These are phyloP conservation scores for Phallusia fumigata DNA, from an alignment of 23 tunicate genomes.

Conservation along the genomic window DNA sequence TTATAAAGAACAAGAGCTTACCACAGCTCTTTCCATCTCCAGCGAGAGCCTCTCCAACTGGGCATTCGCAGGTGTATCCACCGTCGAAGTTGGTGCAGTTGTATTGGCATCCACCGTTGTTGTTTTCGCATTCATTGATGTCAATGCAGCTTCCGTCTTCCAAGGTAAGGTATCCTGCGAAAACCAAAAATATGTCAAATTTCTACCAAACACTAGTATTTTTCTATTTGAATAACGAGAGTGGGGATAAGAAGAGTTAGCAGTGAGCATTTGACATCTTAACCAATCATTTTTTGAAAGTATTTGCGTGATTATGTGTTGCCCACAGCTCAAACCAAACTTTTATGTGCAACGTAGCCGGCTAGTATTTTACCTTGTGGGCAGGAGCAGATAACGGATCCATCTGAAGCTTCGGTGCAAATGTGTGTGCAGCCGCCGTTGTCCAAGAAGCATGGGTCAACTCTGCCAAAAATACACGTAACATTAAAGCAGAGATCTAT, in stretches of 20 bases:
- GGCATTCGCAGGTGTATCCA: constrained; percentile 79
- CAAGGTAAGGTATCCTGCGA: constrained; percentile 47
- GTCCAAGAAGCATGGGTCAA: constrained; percentile 70
- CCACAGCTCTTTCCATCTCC: constrained; percentile 81
- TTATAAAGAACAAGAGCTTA: constrained; percentile 12
- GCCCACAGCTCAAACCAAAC: not conserved
- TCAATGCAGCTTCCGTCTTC: constrained; percentile 93
- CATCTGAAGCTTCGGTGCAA: constrained; percentile 56
- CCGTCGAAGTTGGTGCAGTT: constrained; percentile 93
- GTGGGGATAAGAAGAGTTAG: too few species aligned
- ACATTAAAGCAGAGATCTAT: too few species aligned
- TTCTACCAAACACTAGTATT: too few species aligned
- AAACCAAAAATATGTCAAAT: not conserved
- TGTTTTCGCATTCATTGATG: constrained; percentile 83
- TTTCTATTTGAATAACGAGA: too few species aligned
- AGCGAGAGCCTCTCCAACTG: constrained; percentile 61
- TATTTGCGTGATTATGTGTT: too few species aligned
- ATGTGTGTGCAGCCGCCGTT: constrained; percentile 90
- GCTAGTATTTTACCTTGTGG: constrained; percentile 52
- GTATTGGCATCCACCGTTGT: constrained; percentile 60
- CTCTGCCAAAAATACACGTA: constrained; percentile 19
- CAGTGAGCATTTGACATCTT: too few species aligned
- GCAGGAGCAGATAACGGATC: constrained; percentile 53
- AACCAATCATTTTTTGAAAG: too few species aligned
- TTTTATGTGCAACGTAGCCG: not conserved